Conservation (phyloP, 2,113 vertebrate genomes). For the Cottus gobio region DNA sequence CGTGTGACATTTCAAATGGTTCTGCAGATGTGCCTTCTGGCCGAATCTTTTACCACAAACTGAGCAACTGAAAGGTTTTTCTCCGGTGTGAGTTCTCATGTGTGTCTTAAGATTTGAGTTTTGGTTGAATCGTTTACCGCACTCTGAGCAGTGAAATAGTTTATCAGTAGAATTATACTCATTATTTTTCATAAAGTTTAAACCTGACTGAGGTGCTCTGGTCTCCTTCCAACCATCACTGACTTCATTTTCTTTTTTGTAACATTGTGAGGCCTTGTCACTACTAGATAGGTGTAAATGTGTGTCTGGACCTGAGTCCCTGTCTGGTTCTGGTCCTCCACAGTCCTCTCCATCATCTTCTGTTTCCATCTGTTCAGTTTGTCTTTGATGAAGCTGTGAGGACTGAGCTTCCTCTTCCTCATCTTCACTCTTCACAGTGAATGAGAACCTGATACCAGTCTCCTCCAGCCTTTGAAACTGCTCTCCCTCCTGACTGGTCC, state of each 20-base stretch:
- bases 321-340: not conserved
- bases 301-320: not conserved
- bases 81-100: not conserved
- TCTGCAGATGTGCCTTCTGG: not conserved
- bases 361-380: not conserved
- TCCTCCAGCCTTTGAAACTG: not conserved
- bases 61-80: not conserved
- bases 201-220: not conserved
- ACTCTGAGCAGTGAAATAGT: not conserved
- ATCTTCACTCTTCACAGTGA: not conserved
- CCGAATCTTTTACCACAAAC: not conserved
- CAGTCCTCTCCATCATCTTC: not conserved
- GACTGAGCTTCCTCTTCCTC: not conserved
- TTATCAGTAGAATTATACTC: not conserved
- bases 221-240: not conserved
- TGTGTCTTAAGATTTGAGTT: not conserved
- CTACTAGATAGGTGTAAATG: not conserved
- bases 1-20: not conserved
- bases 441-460: too few species aligned
- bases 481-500: not conserved
- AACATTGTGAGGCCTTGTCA: not conserved
- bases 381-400: not conserved
- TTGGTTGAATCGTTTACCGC: not conserved
- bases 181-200: not conserved
- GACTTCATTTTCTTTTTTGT: not conserved